These are phyloP conservation scores for Cyprinodon brontotheroides DNA, from an alignment of 2,113 vertebrate genomes.

Conservation along the genomic window DNA sequence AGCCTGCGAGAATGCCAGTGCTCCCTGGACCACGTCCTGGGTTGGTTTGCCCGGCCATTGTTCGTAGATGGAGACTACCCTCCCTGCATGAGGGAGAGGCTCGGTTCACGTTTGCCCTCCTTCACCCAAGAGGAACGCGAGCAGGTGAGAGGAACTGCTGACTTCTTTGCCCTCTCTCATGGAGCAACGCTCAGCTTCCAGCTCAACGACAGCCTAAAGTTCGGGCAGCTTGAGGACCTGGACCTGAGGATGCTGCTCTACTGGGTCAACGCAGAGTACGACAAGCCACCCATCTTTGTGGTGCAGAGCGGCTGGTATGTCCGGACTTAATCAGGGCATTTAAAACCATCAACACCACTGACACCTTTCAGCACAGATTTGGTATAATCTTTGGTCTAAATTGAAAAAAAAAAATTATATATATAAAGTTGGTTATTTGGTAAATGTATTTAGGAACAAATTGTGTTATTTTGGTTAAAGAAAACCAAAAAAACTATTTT, in stretches of 20 bases:
- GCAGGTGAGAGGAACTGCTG: slow-evolving; percentile 87
- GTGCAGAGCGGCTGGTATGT: slow-evolving; percentile 95
- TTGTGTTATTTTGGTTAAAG: no score
- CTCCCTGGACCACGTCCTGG: slow-evolving; percentile 93
- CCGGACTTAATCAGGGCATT: no score
- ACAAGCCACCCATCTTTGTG: slow-evolving; percentile 90
- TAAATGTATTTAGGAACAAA: no score
- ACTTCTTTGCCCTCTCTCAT: slow-evolving; percentile 97
- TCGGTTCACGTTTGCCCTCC: slow-evolving; percentile 85
- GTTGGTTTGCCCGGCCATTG: slow-evolving; percentile 95
- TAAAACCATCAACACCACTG: no score
- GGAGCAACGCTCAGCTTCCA: slow-evolving; percentile 93
- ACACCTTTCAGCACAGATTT: no score
- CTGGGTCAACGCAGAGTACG: slow-evolving; percentile 92
- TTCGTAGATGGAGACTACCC: slow-evolving; percentile 96
- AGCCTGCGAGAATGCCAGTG: slow-evolving; percentile 88
- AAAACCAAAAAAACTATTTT: no score
- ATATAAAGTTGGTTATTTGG: no score
- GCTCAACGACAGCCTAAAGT: slow-evolving; percentile 89
- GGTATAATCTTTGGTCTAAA: no score
- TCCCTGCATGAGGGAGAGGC: slow-evolving; percentile 86
- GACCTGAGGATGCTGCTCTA: slow-evolving; percentile 92
- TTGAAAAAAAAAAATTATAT: no score
- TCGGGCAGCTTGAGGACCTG: slow-evolving; percentile 89
- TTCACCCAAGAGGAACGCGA: slow-evolving; percentile 85